Conservation (phyloP, 23 tunicate species). For the Clavelina lepadiformis region DNA sequence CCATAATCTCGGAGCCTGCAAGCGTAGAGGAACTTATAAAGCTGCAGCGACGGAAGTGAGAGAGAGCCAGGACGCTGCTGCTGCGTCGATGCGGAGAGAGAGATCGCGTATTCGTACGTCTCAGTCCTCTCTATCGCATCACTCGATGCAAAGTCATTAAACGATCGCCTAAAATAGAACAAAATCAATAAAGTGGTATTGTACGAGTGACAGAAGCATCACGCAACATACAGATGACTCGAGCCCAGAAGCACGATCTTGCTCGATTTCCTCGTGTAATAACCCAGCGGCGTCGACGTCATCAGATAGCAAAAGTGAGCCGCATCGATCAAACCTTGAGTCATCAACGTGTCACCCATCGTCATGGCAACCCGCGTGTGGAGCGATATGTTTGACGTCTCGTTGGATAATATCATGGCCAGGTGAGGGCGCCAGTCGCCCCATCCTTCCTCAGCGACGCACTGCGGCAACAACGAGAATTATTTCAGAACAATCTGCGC, state of each 20-base stretch:
- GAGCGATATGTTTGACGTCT: conserved; percentile 45
- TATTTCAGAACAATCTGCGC: background rate
- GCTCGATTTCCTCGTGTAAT: conserved; percentile 39
- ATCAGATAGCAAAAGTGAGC: conserved; percentile 97
- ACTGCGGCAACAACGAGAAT: conserved; percentile 15
- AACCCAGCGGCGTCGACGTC: conserved; percentile 78
- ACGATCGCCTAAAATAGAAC: conserved; percentile 42
- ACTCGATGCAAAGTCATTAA: conserved; percentile 56
- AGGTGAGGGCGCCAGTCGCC: conserved; percentile 99
- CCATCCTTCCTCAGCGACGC: conserved; percentile 87
- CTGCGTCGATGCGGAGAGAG: conserved; percentile 25
- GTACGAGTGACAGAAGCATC: background rate
- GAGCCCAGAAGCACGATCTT: conserved; percentile 92
- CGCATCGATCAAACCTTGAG: conserved; percentile 73
- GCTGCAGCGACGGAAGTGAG: conserved; percentile 54
- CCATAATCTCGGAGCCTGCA: conserved; percentile 86
- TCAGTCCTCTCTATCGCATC: conserved; percentile 77
- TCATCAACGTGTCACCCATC: conserved; percentile 85
- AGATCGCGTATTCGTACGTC: conserved; percentile 89
- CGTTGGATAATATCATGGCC: conserved; percentile 96
- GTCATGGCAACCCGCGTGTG: conserved; percentile 65
- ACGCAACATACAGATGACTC: conserved; percentile 63
- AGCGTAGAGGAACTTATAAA: conserved; percentile 87
- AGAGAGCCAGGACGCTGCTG: background rate
- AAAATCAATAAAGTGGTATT: background rate